phyloP scores from a whole-genome alignment of 2,113 vertebrate genomes.

The Atlantisia rogersi region DNA sequence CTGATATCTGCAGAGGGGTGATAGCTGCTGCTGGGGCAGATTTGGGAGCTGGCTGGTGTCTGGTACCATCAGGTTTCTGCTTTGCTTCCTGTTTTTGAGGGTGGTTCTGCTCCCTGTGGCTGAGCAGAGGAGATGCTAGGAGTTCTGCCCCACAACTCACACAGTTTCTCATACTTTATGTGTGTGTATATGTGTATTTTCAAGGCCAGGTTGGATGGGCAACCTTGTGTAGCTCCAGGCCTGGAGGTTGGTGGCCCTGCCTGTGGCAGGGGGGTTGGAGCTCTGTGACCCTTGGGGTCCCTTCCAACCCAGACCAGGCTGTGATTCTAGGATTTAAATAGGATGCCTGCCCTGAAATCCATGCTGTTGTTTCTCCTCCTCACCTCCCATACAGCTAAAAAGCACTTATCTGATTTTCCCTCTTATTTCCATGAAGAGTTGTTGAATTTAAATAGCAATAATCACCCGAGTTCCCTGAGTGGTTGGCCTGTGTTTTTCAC shows the following conservation, averaged over 20 bases:
- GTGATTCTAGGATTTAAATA: not conserved
- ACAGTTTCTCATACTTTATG: not conserved
- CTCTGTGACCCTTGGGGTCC: too few relatives aligned
- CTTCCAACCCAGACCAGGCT: too few relatives aligned
- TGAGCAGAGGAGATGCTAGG: not conserved
- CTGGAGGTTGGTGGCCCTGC: too few relatives aligned
- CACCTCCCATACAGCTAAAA: not conserved
- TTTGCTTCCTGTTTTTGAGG: not conserved
- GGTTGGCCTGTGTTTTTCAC: not conserved
- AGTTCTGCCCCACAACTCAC: too few relatives aligned
- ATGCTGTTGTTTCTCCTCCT: not conserved
- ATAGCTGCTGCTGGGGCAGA: not conserved
- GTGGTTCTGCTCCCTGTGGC: not conserved
- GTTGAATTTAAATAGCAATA: not conserved
- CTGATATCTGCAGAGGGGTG: not conserved
- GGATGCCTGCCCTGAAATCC: not conserved
- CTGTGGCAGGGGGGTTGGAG: too few relatives aligned
- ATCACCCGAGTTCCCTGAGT: not conserved
- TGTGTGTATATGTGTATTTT: too few relatives aligned
- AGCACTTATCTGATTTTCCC: not conserved
- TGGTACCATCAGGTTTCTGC: not conserved
- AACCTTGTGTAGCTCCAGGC: too few relatives aligned
- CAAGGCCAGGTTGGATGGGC: too few relatives aligned
- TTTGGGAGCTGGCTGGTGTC: not conserved
- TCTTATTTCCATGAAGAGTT: conserved; percentile 1